Evolutionary conservation across 30 jellyfish, hydroid and myxozoan species (phyloP), one percentile per base, ranked within the genome.

Genomic region (Hydra vulgaris): DNA sequence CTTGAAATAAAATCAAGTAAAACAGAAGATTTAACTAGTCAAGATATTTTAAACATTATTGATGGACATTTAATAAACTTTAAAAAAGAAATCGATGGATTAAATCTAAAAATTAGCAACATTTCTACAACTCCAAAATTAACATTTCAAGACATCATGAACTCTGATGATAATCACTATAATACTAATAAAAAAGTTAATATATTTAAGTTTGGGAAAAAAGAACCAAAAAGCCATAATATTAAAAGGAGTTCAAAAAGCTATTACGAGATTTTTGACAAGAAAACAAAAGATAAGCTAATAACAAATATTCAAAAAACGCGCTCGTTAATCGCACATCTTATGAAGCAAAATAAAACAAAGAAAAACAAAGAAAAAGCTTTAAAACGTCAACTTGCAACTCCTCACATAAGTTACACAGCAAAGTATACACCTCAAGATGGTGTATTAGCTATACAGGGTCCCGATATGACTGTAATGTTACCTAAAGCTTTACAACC

Each of bases 51-150:
- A 18, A 66, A 61, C 17, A 25, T n/a, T 4, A 78, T 78, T 17
- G 67, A 17, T 0, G 3, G 54, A 0, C 85, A 78, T 22, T 26
- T 78, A 26, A 27, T 21, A 17, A 27, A 7, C 18, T 23, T 78
- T 69, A 80, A 78, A 25, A 61, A 25, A 24, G 85, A 78, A 78
- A 78, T 78, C 18, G 85, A 53, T 16, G 27, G 15, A 40, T 20
- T 78, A 7, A 40, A 40, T 40, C 12, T 12, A 40, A 40, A 40
- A 40, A 40, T 40, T 40, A 40, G 12, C 12, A 40, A 40, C 12
- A 40, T 12, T 40, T 40, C 61, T 40, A 40, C 61, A 5, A 40
- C 61, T 40, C 12, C 75, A 68, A 68, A 68, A 68, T 16, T 3
- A 3, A 68, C 75, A 4, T 68, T 68, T 23, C 75, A 68, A 68